Base-by-base conservation (phyloP, 2,888 invertebrate species). In the Chrysotoxum bicinctum region DNA sequence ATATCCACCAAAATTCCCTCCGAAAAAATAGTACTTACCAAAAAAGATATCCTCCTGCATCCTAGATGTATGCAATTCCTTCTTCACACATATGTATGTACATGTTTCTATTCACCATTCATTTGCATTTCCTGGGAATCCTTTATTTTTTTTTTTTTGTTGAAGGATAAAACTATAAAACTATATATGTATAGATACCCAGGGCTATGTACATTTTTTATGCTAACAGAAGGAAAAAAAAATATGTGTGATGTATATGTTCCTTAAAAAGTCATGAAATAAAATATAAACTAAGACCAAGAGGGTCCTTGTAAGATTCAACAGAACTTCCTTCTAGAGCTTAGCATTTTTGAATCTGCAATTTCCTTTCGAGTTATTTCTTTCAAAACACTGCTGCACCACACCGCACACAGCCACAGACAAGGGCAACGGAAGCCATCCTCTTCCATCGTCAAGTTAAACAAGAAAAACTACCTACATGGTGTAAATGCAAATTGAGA, bases 401-500 rank as follows among this genome's bases (percentile, higher is more conserved):
- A 10, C 30, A 50, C 48, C 9, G 32, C 7, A 37, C 23, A 8
- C n/a, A n/a, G n/a, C n/a, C n/a, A n/a, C n/a, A n/a, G n/a, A n/a
- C n/a, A n/a, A 66, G 35, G 35, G 23, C 16, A 50, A 40, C 19
- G 32, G 19, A 60, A 52, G 23, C 23, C 32, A 8, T 30, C 52
- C 48, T 35, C 30, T 64, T 64, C 19, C 40, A 58, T 64, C 58
- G 50, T 68, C 68, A 68, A 75, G 60, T 66, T 74, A 52, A 75
- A 60, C 45, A 75, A 62, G 75, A 75, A 48, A 54, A 48, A 68
- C 48, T 68, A 60, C 60, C 32, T 32, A 66, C 50, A 72, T 70
- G 16, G 35, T 76, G 76, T 32, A 62, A 26, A 37, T 56, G 40
- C 60, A 72, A 68, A 76, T 77, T 52, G 66, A 72, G 82, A 82